A percentile compares a stretch with the other conserved stretches of the same genome.
These are phyloP conservation scores for Stomorhina lunata DNA, from an alignment of 2,888 invertebrate species.

Conservation along the genomic window DNA sequence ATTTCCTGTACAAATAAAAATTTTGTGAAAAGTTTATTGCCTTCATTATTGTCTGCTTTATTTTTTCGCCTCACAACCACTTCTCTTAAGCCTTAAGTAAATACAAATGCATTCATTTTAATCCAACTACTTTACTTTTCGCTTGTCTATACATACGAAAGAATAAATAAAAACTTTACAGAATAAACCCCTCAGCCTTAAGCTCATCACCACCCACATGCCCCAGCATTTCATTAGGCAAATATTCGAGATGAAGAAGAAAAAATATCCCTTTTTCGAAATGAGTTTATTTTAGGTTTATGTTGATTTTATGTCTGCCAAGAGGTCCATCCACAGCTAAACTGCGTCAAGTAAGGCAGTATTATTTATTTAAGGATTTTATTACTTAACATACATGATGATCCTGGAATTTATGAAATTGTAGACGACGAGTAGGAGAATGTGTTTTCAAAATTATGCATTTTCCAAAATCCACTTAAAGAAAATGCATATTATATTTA, in stretches of 20 bases:
- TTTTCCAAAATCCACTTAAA: constrained; percentile 34
- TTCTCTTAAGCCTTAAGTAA: not conserved
- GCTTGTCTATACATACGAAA: not conserved
- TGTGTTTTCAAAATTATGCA: no score
- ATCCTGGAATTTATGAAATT: not conserved
- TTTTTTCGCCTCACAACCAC: not conserved
- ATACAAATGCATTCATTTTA: constrained; percentile 4
- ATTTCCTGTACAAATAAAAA: no score
- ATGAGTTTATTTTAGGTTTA: constrained; percentile 55
- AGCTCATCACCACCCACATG: not conserved
- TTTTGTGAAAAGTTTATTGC: no score
- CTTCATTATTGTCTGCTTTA: not conserved
- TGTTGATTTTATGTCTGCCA: constrained; percentile 25
- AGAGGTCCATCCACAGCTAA: no score
- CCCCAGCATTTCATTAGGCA: constrained; percentile 31
- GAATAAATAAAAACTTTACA: not conserved
- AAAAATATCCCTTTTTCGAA: constrained; percentile 46
- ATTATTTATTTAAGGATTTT: constrained; percentile 42
- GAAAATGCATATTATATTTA: constrained; percentile 47
- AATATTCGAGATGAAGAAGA: constrained; percentile 18
- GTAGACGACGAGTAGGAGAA: no score
- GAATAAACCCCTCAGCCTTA: not conserved
- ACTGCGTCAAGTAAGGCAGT: not conserved
- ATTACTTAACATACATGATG: constrained; percentile 36
- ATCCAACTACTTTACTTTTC: constrained; percentile 6